These are phyloP conservation scores for Pogonomyrmex barbatus DNA, from an alignment of 1,140 invertebrate genomes.

Conservation along the genomic window DNA sequence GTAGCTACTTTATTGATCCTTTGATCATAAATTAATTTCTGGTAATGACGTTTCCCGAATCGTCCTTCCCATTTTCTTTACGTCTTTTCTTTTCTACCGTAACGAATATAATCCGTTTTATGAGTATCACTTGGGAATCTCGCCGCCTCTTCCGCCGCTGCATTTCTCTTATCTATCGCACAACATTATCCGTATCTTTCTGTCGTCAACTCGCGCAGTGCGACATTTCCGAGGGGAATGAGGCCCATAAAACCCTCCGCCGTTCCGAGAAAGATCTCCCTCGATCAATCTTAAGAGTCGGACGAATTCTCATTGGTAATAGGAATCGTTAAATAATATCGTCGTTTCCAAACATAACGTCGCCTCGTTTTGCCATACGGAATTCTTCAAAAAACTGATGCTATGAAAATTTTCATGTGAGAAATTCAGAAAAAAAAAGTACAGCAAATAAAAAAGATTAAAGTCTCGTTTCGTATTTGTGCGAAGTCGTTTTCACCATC, in stretches of 20 bases:
- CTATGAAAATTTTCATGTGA: background rate
- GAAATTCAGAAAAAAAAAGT: too few relatives aligned
- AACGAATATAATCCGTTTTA: conserved; percentile 49
- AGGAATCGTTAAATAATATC: conserved; percentile 38
- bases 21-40: conserved; percentile 30
- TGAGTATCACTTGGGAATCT: conserved; percentile 7
- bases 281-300: conserved; percentile 25
- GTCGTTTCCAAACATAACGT: background rate
- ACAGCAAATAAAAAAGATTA: background rate
- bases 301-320: background rate
- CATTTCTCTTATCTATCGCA: conserved; percentile 48
- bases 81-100: conserved; percentile 24
- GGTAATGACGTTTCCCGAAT: background rate
- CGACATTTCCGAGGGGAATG: conserved; percentile 37
- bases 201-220: conserved; percentile 14
- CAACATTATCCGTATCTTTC: conserved; percentile 51
- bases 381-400: background rate
- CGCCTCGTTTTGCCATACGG: background rate
- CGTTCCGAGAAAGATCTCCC: conserved; percentile 36
- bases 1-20: background rate
- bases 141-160: conserved; percentile 1
- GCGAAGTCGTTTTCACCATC: background rate
- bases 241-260: conserved; percentile 8
- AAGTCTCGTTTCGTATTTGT: background rate
- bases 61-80: background rate